Evolutionary conservation across 2,113 vertebrate genomes (phyloP), one percentile per base, ranked within the genome.

Genomic region (Callaeas wilsoni): DNA sequence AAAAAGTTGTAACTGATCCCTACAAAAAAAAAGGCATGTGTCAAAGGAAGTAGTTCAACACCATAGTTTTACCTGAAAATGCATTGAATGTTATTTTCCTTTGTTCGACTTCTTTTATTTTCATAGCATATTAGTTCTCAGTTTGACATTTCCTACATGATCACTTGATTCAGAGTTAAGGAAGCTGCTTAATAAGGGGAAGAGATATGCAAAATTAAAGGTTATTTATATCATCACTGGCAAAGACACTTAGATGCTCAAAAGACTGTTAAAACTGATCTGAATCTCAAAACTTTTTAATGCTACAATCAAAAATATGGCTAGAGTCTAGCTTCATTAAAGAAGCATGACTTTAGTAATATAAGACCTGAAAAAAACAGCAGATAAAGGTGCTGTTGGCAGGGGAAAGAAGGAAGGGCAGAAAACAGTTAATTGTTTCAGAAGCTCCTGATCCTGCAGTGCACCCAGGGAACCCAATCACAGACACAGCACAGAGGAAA

Each of bases 131-230:
- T 93, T 97, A 96, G 96, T 97, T 97, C 95, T 84, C 92, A 95
- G 9, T 64, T 90, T 98, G 97, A 95, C 96, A 96, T 97, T 97
- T 98, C 55, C 87, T 98, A 93, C 62, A 92, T 91, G 89, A 97
- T 91, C 74, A 96, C 94, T 97, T 93, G 73, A 97, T 96, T 98
- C 93, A 44, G 74, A 96, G 76, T 96, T 96, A 96, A 96, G 81
- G 97, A 98, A 98, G 87, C 74, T 96, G 78, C 80, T 97, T 97
- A 96, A 96, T 39, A 86, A 93, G 65, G 59, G 96, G 73, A 97
- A 96, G 25, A 95, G 76, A 91, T 82, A 92, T n/a, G 76, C 50
- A 97, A 96, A 97, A 96, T 94, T 95, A 94, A 98, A 98, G 63
- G 69, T 96, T 97, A 96, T 97, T 98, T 97, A 91, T 96, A 94